Conservation (phyloP, 2,797 vertebrate species). For the Smutsia temminckii region DNA sequence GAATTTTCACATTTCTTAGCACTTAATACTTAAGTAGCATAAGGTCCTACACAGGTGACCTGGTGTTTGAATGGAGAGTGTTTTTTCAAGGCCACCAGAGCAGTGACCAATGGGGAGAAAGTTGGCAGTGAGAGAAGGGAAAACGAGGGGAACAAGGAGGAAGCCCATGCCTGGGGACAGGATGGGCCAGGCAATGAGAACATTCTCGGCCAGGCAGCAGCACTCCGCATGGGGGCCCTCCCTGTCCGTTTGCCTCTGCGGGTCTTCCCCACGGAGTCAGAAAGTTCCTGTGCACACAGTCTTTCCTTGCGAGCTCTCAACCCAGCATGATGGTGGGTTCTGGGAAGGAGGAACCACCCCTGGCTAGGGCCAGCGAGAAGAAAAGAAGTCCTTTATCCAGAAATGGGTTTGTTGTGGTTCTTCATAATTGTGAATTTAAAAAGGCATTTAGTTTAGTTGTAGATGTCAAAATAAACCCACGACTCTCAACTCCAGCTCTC, state of each 20-base stretch:
- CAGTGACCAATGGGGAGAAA: neutral
- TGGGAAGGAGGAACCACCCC: neutral
- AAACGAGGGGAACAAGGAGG: neutral
- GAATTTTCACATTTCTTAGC: neutral
- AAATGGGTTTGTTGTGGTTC: neutral
- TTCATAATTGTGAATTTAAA: neutral
- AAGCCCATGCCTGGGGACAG: fast-evolving
- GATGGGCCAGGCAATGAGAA: neutral
- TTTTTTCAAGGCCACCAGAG: neutral
- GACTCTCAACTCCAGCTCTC: neutral
- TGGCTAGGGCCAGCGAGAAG: neutral
- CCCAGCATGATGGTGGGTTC: neutral
- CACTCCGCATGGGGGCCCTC: neutral
- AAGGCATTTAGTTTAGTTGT: neutral
- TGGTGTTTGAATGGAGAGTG: neutral
- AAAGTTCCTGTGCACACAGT: neutral
- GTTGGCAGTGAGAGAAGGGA: neutral
- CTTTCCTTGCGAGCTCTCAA: neutral
- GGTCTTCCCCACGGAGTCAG: neutral
- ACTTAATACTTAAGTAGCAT: neutral
- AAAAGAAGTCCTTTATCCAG: slow-evolving; percentile 13
- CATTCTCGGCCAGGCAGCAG: neutral
- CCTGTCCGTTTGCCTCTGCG: fast-evolving
- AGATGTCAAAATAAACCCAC: neutral
- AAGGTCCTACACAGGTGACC: neutral